Base-by-base conservation (phyloP, 2,113 vertebrate species). In the Clarias batrachus region DNA sequence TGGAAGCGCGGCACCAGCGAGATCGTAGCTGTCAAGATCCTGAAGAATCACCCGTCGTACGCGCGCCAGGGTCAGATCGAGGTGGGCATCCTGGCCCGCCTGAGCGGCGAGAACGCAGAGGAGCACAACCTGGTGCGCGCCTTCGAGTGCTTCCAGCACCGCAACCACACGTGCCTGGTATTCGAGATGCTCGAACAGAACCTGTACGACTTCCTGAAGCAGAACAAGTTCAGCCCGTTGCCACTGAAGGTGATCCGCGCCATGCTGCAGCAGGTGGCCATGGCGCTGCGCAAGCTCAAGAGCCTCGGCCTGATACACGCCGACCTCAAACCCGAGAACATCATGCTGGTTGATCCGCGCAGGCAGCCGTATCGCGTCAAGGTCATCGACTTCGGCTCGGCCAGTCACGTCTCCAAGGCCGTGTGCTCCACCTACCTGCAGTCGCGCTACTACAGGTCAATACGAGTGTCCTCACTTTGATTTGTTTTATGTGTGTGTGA, bases 171-270 rank as follows among this genome's bases (percentile, higher is more conserved):
- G 27, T 99, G 98, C 87, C 93, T 99, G 94, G 98, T 99, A 88
- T 99, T 99, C 89, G 98, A 99, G 94, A 98, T 99, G 97, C 94
- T 99, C 93, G 98, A 99, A 93, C 98, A 98, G 93, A 99, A 99
- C 90, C 95, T 99, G 14, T 99, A 99, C 0, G 98, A 99, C 93
- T 99, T 99, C 92, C 94, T 99, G 83, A 99, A 99, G 89, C 98
- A 99, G 95, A 99, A 99, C 93, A 99, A 99, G 92, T 99, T 99
- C 94, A 99, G 97, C 91, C 98, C 98, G 41, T 93, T 99, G 92
- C 97, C 97, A 62, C 95, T 99, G 77, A 98, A 97, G 95, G 96
- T 99, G 92, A 98, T 99, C 91, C 93, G 98, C 93, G 97, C 98
- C 12, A 94, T 99, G 92, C 95, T 99, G 92, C 97, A 96, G 92